Base-by-base conservation (phyloP, 2,888 invertebrate species). In the Alcis repandata region DNA sequence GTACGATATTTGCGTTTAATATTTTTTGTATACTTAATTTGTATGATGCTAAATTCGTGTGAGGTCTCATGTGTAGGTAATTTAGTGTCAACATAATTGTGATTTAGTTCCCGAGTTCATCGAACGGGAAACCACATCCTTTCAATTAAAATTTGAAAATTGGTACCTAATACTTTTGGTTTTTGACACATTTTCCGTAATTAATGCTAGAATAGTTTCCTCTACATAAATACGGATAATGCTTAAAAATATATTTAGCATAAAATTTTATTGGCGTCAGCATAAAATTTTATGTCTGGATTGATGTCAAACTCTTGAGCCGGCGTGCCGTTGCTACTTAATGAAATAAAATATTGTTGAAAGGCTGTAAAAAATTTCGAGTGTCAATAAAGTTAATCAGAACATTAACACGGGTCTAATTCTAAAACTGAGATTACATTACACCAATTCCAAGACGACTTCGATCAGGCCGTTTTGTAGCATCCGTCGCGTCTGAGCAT, bases 381-480 rank as follows among this genome's bases (percentile, higher is more conserved):
- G 60, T 60, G 67, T 63, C 67, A 63, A 63, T 68, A 63, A 61
- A 53, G 41, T 63, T 63, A 60, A 63, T 63, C 60, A 58, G 60
- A 63, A 63, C 57, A 63, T 63, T 58, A 63, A 63, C 45, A 38
- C 49, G 53, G 43, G 46, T 46, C 46, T 60, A 52, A 53, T 46
- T 51, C 51, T 20, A 36, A 36, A 36, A 3, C 36, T 36, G 51
- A 19, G 7, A 32, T n/a, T 20, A 51, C 51, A 51, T 19, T 33
- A n/a, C n/a, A n/a, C n/a, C n/a, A n/a, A n/a, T n/a, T n/a, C n/a
- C n/a, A 13, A 36, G 19, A 4, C 13, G n/a, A 19, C 43, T 1
- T 17, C 3, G 1, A 8, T 41, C n/a, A 2, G n/a, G 10, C 10
- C 8, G 9, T 8, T 17, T 41, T 17, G 20, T 20, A 17, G 43